These are phyloP conservation scores for Gisinianus flammeolus DNA, from an alignment of 2,888 invertebrate genomes.

Conservation along the genomic window DNA sequence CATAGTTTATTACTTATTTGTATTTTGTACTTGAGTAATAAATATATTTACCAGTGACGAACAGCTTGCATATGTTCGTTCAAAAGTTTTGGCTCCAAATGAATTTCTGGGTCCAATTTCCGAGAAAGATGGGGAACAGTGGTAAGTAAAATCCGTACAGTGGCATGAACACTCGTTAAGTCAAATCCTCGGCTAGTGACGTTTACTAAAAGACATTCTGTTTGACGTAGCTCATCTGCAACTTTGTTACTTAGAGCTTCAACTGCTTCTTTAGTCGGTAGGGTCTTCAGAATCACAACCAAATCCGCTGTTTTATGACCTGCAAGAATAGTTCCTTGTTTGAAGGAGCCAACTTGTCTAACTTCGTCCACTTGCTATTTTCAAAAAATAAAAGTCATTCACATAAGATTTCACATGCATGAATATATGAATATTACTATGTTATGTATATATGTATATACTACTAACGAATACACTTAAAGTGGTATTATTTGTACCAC, in stretches of 20 bases:
- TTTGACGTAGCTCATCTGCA: constrained; percentile 74
- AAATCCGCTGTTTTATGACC: constrained; percentile 96
- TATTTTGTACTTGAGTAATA: background rate
- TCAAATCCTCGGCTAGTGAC: constrained; percentile 78
- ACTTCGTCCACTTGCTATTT: constrained; percentile 87
- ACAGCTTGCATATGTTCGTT: constrained; percentile 91
- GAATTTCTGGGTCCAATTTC: constrained; percentile 87
- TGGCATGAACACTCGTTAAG: constrained; percentile 81
- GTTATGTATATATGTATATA: too few relatives aligned
- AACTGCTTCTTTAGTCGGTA: constrained; percentile 94
- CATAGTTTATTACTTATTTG: background rate
- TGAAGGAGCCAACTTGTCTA: constrained; percentile 95
- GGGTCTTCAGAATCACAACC: constrained; percentile 93
- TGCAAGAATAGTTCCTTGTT: constrained; percentile 96
- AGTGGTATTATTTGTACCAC: too few relatives aligned
- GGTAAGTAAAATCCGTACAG: constrained; percentile 88
- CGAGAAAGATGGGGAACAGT: constrained; percentile 90
- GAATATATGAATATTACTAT: background rate
- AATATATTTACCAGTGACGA: constrained; percentile 71
- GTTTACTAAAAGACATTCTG: constrained; percentile 61
- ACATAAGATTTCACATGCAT: too few relatives aligned
- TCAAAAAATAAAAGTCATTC: constrained; percentile 14
- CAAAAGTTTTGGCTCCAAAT: constrained; percentile 74
- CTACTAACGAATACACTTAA: too few relatives aligned
- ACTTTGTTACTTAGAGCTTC: constrained; percentile 89